Base-by-base conservation (phyloP, 2,113 vertebrate genomes). In the Circaetus cinerascens region DNA sequence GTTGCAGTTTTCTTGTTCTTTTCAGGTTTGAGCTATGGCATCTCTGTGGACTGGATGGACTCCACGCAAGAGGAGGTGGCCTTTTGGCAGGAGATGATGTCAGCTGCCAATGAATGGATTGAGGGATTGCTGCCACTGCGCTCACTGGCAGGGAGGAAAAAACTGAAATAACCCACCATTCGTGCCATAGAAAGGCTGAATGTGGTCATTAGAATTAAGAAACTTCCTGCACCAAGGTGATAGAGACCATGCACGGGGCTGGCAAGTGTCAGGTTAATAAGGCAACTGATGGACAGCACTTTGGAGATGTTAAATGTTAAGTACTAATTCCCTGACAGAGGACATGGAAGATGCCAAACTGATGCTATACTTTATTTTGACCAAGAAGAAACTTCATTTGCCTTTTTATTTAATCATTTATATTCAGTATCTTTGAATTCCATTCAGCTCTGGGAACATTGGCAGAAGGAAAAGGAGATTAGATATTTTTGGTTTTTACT, bases 41-140 rank as follows among this genome's bases (percentile, higher is more conserved):
- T 98, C 79, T 78, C 94, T 2, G 98, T 98, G 68, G 97, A 98
- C 93, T 98, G 98, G 98, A 98, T 98, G 98, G 98, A 98, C 79
- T 98, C 98, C 80, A 98, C 98, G 0, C 97, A 98, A 62, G 97
- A 98, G 81, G 98, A 98, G 77, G 96, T 97, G 74, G 97, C 97
- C 51, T 97, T 98, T 53, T 98, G 98, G 98, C 97, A 98, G 87
- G 98, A 98, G 88, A 98, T 98, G 98, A 98, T 97, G 96, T 43
- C 90, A 1, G 95, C 95, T 48, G 74, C 98, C 78, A 98, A 98
- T 13, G 98, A 98, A 34, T 98, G 98, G 98, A 96, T 98, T 4
- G 98, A 98, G 64, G 97, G 97, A 55, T 85, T 98, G 20, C 90
- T 98, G 85, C 97, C 97, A 1, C 74, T 98, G 93, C 97, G 98